These are phyloP conservation scores for Portevinia maculata DNA, from an alignment of 2,888 invertebrate species.

Conservation along the genomic window DNA sequence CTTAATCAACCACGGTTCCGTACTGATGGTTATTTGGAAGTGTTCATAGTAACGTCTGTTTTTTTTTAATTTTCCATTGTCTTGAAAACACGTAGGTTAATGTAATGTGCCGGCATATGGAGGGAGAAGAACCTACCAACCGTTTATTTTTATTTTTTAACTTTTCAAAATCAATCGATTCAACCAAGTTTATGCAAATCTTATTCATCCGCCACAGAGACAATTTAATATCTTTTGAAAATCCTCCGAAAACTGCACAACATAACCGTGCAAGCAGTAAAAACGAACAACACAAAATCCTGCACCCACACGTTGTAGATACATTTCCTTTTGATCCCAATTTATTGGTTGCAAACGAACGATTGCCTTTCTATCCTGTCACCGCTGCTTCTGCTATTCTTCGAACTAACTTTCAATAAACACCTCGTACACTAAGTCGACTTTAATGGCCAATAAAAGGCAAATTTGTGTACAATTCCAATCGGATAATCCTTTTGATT, in stretches of 20 bases:
- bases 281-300: slow-evolving; percentile 11
- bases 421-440: slow-evolving; percentile 67
- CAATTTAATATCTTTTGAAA: neutral
- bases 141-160: no score
- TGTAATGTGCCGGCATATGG: no score
- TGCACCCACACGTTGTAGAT: slow-evolving; percentile 29
- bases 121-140: no score
- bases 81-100: no score
- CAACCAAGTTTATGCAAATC: no score
- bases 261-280: neutral
- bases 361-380: slow-evolving; percentile 9
- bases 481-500: slow-evolving; percentile 69
- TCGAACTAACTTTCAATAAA: slow-evolving; percentile 49
- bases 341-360: slow-evolving; percentile 43
- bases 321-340: slow-evolving; percentile 51
- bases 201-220: no score
- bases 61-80: no score
- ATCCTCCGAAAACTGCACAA: neutral
- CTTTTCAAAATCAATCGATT: no score
- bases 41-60: no score
- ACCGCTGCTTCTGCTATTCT: slow-evolving; percentile 2
- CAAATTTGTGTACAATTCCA: slow-evolving; percentile 61
- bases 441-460: slow-evolving; percentile 67
- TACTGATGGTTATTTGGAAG: no score
- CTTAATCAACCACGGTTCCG: no score